Evolutionary conservation across 2,797 vertebrate species (phyloP), one percentile per base, ranked within the genome.

Genomic region (Megaceryle alcyon): DNA sequence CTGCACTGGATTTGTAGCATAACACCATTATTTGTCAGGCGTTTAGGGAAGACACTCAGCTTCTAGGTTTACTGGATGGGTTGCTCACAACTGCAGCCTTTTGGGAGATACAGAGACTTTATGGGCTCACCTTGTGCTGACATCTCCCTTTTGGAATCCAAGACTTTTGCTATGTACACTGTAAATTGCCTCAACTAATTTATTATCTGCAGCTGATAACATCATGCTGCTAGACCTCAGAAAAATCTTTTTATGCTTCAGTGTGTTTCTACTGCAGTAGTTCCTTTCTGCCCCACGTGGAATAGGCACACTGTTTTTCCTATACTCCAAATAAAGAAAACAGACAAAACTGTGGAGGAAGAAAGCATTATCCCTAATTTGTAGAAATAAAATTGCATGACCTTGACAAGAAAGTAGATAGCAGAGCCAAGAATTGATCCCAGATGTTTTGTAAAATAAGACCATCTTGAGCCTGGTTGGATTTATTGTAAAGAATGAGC

Each of bases 381-480:
- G 75, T 92, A 93, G 68, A 86, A 46, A 49, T 85, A 83, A 93
- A 95, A 95, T 84, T 86, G 73, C 71, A 49, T 77, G 81, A 86
- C 78, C 71, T 80, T 92, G 86, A 88, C 90, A 77, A 90, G 75
- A 91, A 94, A 70, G 63, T 82, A 88, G 89, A 91, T 90, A 81
- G 82, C 78, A 86, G 41, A 87, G 53, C 39, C 64, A 71, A 64
- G 54, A 91, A 94, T 64, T 59, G 75, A 80, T 84, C 68, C 86
- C 94, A 96, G 83, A 92, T 96, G 87, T 90, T 94, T 60, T 77
- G 56, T 84, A 82, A 95, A 90, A 57, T 77, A 73, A 86, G 64
- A 90, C 77, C 68, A 44, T 77, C 77, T 91, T 95, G 81, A 75
- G 86, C 41, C 54, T n/a, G 19, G 43, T 49, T 88, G 44, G 60